Evolutionary conservation across 35 echinoderm and acorn worm genomes (phyloP).

Genomic region (Amphiura filiformis): DNA sequence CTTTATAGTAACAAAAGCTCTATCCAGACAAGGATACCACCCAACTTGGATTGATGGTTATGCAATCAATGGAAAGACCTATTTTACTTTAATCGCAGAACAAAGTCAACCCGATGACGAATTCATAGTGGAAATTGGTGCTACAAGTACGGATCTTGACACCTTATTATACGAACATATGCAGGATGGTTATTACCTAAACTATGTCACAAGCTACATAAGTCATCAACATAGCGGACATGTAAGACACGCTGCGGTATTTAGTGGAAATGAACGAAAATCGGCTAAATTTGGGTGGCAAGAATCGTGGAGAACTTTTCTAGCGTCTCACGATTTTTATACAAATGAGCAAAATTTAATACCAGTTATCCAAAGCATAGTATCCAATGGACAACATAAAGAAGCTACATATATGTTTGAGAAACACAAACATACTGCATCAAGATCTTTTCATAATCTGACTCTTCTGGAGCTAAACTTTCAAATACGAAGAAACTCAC

Average conservation of each 20-base stretch:
- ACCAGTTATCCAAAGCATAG: constrained; percentile 56
- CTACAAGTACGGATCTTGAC: constrained; percentile 38
- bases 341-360: neutral
- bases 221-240: constrained; percentile 44
- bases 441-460: constrained; percentile 65
- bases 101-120: neutral
- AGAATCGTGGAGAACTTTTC: constrained; percentile 32
- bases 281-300: constrained; percentile 22
- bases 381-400: constrained; percentile 30
- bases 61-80: constrained; percentile 42
- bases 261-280: constrained; percentile 24
- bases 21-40: constrained; percentile 18
- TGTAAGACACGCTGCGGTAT: constrained; percentile 45
- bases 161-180: constrained; percentile 17
- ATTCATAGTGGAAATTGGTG: neutral
- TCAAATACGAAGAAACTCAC: constrained; percentile 57
- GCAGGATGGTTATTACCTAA: constrained; percentile 23
- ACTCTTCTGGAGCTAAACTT: constrained; percentile 47
- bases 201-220: constrained; percentile 59
- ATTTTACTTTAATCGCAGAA: constrained; percentile 47
- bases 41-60: constrained; percentile 85
- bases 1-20: constrained; percentile 44
- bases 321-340: neutral
- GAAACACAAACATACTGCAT: constrained; percentile 44
- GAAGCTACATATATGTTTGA: constrained; percentile 67